These are phyloP conservation scores for Zaprionus bogoriensis DNA, from an alignment of 2,888 invertebrate genomes.

Conservation along the genomic window DNA sequence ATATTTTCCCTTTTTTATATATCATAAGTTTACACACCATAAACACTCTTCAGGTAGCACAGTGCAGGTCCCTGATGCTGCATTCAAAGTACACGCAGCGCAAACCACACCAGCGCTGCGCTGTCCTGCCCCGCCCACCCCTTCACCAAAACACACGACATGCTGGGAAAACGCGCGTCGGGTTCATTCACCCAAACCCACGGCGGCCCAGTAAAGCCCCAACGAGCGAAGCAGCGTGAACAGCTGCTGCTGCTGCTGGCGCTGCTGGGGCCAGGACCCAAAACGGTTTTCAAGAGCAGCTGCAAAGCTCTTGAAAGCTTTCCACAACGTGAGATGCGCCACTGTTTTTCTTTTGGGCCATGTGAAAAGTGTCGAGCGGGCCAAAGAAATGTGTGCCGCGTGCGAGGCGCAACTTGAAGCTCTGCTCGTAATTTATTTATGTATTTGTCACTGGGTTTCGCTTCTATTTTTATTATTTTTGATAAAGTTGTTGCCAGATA, in stretches of 20 bases:
- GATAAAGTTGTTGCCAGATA: slow-evolving; percentile 74
- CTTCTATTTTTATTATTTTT: too few species aligned
- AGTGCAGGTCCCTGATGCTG: slow-evolving; percentile 22
- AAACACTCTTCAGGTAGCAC: not conserved
- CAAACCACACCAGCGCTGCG: not conserved
- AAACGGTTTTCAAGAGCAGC: slow-evolving; percentile 54
- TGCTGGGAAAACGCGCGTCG: slow-evolving; percentile 21
- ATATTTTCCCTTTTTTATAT: too few species aligned
- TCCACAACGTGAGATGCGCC: slow-evolving; percentile 1
- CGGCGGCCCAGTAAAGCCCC: slow-evolving; percentile 5
- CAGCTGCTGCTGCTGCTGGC: slow-evolving; percentile 64
- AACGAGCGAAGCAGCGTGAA: slow-evolving; percentile 17
- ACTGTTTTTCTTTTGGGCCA: not conserved
- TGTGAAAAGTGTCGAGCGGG: slow-evolving; percentile 6
- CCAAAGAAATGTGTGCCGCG: slow-evolving; percentile 21
- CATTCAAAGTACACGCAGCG: slow-evolving; percentile 6
- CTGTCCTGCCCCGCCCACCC: not conserved
- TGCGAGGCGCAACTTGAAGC: slow-evolving; percentile 12
- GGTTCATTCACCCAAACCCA: slow-evolving; percentile 70
- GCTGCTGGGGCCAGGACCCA: slow-evolving; percentile 48
- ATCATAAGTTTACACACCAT: not conserved
- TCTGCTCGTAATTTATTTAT: slow-evolving; percentile 69
- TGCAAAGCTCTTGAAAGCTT: slow-evolving; percentile 52
- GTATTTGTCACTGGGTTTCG: slow-evolving; percentile 57
- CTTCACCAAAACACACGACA: slow-evolving; percentile 26